phyloP scores from a whole-genome alignment of 2,113 vertebrate genomes.

The Poeciliopsis retropinna region DNA sequence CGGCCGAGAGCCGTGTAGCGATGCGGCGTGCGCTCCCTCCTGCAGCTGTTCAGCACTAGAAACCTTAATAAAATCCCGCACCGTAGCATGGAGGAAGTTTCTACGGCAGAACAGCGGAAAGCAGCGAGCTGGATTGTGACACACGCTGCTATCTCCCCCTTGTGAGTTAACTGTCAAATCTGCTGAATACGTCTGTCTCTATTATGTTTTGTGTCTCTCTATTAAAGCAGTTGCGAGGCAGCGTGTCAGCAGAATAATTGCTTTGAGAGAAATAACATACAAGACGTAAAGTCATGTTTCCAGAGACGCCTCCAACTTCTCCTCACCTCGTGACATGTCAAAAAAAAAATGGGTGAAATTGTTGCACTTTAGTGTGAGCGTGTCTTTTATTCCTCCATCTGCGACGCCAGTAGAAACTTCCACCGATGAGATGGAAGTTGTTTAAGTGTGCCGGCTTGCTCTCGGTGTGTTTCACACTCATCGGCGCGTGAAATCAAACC shows the following conservation, averaged over 20 bases:
- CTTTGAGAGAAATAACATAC: constrained; percentile 64
- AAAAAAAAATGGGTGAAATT: constrained; percentile 48
- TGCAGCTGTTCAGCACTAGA: constrained; percentile 46
- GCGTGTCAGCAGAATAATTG: constrained; percentile 69
- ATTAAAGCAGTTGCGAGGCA: constrained; percentile 60
- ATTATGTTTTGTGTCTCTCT: constrained; percentile 61
- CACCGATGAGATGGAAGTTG: constrained; percentile 45
- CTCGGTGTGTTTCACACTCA: constrained; percentile 59
- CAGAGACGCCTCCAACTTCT: constrained; percentile 43
- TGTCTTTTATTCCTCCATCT: constrained; percentile 38
- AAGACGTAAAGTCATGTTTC: constrained; percentile 63
- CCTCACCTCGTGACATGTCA: constrained; percentile 49
- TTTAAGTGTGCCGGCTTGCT: constrained; percentile 5
- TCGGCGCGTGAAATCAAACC: constrained; percentile 68
- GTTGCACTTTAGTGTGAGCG: constrained; percentile 44
- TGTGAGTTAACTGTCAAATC: constrained; percentile 69
- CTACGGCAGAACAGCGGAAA: constrained; percentile 56
- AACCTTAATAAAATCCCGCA: constrained; percentile 54
- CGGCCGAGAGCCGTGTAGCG: neutral
- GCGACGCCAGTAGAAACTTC: neutral
- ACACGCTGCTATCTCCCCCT: constrained; percentile 60
- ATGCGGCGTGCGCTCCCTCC: constrained; percentile 30
- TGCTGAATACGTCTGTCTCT: constrained; percentile 64
- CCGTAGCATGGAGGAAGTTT: constrained; percentile 58
- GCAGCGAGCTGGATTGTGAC: constrained; percentile 64